Evolutionary conservation across 2,888 invertebrate species (phyloP), one percentile per base, ranked within the genome.

Genomic region (Diloba caeruleocephala): DNA sequence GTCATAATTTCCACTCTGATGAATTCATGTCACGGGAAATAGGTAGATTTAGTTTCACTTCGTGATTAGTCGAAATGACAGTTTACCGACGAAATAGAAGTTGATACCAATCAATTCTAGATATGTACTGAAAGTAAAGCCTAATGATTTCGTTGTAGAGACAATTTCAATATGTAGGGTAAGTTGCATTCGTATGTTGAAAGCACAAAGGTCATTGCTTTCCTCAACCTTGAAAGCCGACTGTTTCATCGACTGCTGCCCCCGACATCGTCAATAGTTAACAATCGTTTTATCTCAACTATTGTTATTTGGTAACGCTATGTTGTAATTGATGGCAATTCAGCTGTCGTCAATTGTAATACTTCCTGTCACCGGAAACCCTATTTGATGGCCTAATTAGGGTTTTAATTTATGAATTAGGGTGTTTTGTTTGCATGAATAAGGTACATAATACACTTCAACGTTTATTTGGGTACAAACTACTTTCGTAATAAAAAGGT

Each of bases 141-240:
- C 33, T 10, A 36, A 21, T 37, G 19, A 31, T 33, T 37, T 32
- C 17, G 1, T 21, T 26, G 28, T 33, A 25, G 36, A 29, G 12
- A 41, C n/a, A 8, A 37, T 37, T 42, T 28, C 3, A 28, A 48
- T 64, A 23, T 26, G 21, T 31, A 10, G 14, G 38, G 26, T 28
- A 17, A 23, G 23, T 46, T 42, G 34, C 32, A 44, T 31, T 12
- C 6, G 10, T 45, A 48, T 52, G 42, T 55, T 34, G 15, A 51
- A 72, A 76, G 58, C 69, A 62, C 57, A 76, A 66, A 78, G 80
- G 76, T 81, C 76, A 71, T 74, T 74, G 73, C 37, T 76, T 70
- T 69, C 52, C 12, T 34, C 31, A 53, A 53, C 70, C 70, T 70
- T 65, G 71, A 51, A 60, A 54, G 49, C 57, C 38, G 55, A 65